phyloP scores from a whole-genome alignment of 2,888 invertebrate genomes.

The Erannis defoliaria region DNA sequence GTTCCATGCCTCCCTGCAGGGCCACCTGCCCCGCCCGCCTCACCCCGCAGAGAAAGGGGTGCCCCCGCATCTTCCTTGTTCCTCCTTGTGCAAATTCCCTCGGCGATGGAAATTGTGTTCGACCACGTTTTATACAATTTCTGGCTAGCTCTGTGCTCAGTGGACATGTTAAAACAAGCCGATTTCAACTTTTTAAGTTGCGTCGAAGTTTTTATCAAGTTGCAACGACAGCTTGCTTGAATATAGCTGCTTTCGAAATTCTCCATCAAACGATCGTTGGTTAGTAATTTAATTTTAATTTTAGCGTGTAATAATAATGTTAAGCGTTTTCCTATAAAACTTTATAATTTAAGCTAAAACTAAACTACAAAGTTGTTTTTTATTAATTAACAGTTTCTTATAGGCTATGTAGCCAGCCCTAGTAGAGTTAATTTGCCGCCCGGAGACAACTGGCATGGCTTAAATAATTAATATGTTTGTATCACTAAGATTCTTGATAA shows the following conservation, averaged over 20 bases:
- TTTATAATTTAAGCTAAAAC: too few relatives aligned
- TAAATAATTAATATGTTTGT: too few relatives aligned
- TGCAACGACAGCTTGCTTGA: neutral
- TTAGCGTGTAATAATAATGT: too few relatives aligned
- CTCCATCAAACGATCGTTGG: neutral
- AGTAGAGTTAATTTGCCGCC: too few relatives aligned
- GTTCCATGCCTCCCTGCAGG: constrained; percentile 66
- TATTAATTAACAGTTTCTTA: too few relatives aligned
- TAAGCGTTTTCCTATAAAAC: too few relatives aligned
- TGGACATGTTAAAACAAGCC: constrained; percentile 51
- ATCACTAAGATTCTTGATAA: too few relatives aligned
- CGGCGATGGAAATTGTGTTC: constrained; percentile 85
- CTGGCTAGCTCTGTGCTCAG: constrained; percentile 68
- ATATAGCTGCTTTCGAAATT: neutral
- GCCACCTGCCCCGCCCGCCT: constrained; percentile 36
- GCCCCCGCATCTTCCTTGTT: constrained; percentile 84
- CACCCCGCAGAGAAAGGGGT: constrained; percentile 80
- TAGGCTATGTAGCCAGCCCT: too few relatives aligned
- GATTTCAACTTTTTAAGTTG: constrained; percentile 22
- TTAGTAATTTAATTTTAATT: too few relatives aligned
- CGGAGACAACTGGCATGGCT: too few relatives aligned
- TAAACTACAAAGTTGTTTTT: too few relatives aligned
- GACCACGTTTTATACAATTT: constrained; percentile 87
- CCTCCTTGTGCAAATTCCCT: constrained; percentile 87
- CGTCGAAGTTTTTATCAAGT: neutral